A percentile compares a stretch with the other conserved stretches of the same genome.
phyloP scores from a whole-genome alignment of 2,797 vertebrate species.

The Pachyuromys duprasi region DNA sequence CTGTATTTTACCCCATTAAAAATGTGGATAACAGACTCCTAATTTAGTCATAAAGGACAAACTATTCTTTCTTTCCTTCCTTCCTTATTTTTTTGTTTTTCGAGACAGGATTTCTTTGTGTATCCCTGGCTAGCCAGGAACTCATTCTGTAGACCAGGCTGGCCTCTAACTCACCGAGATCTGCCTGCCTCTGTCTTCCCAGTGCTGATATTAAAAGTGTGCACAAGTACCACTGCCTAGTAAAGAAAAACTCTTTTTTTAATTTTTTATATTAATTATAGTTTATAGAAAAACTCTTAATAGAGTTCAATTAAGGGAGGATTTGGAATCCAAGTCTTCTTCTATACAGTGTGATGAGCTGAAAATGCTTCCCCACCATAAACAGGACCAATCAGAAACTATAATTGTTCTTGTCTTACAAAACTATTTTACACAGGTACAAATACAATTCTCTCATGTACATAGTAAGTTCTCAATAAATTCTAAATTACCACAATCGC shows the following conservation, averaged over 20 bases:
- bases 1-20: constrained; percentile 20
- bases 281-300: neutral
- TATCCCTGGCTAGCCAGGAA: neutral
- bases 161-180: neutral
- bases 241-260: neutral
- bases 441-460: constrained; percentile 37
- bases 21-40: constrained; percentile 1
- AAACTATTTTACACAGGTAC: constrained; percentile 36
- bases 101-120: neutral
- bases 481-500: neutral
- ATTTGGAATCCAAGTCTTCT: neutral
- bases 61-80: neutral
- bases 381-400: constrained; percentile 48
- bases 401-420: constrained; percentile 1
- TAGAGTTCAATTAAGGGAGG: constrained; percentile 8
- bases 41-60: constrained; percentile 24
- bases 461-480: constrained; percentile 33
- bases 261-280: too few species aligned
- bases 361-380: constrained; percentile 19
- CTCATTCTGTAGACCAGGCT: neutral
- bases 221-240: neutral
- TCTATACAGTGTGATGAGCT: neutral
- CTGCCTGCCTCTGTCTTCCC: neutral
- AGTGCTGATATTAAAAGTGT: neutral
- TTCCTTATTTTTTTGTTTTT: neutral